Evolutionary conservation across 2,888 invertebrate genomes (phyloP), one percentile per base, ranked within the genome.

Genomic region (Linnaemya vulpina): DNA sequence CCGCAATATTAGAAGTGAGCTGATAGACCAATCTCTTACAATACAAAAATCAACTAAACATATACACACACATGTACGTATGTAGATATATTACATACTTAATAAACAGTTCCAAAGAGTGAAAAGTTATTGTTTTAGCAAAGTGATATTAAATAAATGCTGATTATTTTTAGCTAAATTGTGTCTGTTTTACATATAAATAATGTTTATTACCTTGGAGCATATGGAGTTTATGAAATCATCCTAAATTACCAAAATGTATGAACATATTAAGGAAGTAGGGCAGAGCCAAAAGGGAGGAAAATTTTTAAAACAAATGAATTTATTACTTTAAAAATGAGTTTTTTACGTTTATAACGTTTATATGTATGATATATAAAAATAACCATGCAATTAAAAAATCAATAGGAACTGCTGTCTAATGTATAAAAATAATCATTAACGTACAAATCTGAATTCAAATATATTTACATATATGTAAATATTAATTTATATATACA

Each of bases 151-250:
- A 30, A 43, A 11, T 71, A 65, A 43, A 75, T 53, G 55, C 53
- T 20, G 4, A 20, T 43, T 62, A 11, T n/a, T 51, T 17, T 38
- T 40, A 68, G 15, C 51, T 63, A 78, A 70, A 43, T 53, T 70
- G 30, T n/a, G 20, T 43, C 43, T 17, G n/a, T 35, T 75, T 60
- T 49, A 58, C 43, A 73, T 80, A 84, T 43, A 78, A 75, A 81
- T 49, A 77, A 81, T 49, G 35, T 51, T 75, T 60, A 87, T 95
- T 95, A 95, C 95, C 95, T 95, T 95, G 90, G 95, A 95, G 94
- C 95, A 95, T 93, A 95, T 94, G 93, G 95, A 95, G 94, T 95
- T 95, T 93, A 95, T 94, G 94, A 95, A 94, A 94, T 95, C 95
- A 92, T 95, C 95, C 95, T 95, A 91, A 89, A 80, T 79, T 78